These are phyloP conservation scores for Cactoblastis cactorum DNA, from an alignment of 2,888 invertebrate species.

Conservation along the genomic window DNA sequence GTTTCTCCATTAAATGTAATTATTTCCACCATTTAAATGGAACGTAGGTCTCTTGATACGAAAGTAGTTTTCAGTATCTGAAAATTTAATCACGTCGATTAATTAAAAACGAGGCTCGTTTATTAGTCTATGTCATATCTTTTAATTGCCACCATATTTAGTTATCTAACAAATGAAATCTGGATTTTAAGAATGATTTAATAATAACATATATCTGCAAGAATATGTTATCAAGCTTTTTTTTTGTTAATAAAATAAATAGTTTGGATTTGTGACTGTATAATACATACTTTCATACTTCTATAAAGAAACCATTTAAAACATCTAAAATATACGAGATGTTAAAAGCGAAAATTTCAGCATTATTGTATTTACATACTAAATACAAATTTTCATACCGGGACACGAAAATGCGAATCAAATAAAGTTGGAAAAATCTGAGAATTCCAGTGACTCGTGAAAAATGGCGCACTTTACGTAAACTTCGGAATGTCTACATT, in stretches of 20 bases:
- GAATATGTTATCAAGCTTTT: too few species aligned
- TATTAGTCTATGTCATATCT: slow-evolving; percentile 34
- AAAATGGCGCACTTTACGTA: slow-evolving; percentile 19
- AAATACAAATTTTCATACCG: slow-evolving; percentile 5
- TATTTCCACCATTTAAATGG: slow-evolving; percentile 45
- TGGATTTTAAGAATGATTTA: too few species aligned
- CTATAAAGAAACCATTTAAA: background rate
- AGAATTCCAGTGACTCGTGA: slow-evolving; percentile 15
- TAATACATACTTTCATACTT: too few species aligned
- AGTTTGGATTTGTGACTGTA: too few species aligned
- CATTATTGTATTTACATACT: slow-evolving; percentile 10
- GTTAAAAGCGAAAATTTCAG: background rate
- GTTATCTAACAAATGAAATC: slow-evolving; percentile 20
- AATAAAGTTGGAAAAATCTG: slow-evolving; percentile 19
- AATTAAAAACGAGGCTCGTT: slow-evolving; percentile 42
- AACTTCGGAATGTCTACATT: slow-evolving; percentile 26
- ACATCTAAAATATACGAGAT: slow-evolving; percentile 1
- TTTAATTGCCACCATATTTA: slow-evolving; percentile 29
- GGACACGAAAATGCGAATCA: slow-evolving; percentile 14
- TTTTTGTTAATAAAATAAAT: too few species aligned
- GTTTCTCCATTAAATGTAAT: slow-evolving; percentile 58
- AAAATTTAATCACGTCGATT: slow-evolving; percentile 51
- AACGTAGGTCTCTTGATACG: slow-evolving; percentile 29
- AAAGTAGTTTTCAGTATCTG: slow-evolving; percentile 54
- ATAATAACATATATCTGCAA: too few species aligned